Base-by-base conservation (phyloP, 2,797 vertebrate genomes). In the Tinamus major region DNA sequence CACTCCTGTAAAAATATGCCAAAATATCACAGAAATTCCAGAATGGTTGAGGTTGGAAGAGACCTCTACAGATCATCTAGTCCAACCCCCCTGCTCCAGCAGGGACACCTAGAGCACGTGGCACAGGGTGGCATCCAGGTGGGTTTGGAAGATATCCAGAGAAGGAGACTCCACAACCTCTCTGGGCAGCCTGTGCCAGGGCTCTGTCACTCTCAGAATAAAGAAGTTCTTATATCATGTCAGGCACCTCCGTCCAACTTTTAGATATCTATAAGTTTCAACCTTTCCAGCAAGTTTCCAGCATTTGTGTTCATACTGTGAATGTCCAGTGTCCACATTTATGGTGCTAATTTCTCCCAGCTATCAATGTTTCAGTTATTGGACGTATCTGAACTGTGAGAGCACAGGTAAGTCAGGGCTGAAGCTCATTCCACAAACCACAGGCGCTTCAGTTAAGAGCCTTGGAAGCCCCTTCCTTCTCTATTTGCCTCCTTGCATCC, bases 331-430 rank as follows among this genome's bases (percentile, higher is more conserved):
- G 8, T 27, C 21, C 61, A 49, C 9, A 18, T 44, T 79, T 67
- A 49, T 19, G 41, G 23, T 44, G 55, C 19, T 31, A 7, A 56
- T 63, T 33, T 76, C 48, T 20, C 16, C 15, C 55, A 14, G 31
- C 33, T 67, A 26, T 29, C 67, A 18, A 8, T 18, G 16, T 67
- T 78, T 67, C 61, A 56, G 53, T 31, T 46, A 10, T 18, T 20
- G 35, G 71, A 62, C 0, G 0, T 20, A n/a, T n/a, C 33, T 35
- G 24, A 53, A 33, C 71, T 72, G 33, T 33, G 48, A 26, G 5
- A 65, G 70, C 0, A 1, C 69, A 39, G 10, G 64, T 53, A 20
- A 29, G 46, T 17, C 27, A 46, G 4, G 33, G 65, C 77, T 87
- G 65, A 29, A 51, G 46, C 61, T 27, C 21, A 39, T 70, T 53